A percentile compares a stretch with the other conserved stretches of the same genome.
phyloP scores from a whole-genome alignment of 2,888 invertebrate species.

The Rhingia rostrata region DNA sequence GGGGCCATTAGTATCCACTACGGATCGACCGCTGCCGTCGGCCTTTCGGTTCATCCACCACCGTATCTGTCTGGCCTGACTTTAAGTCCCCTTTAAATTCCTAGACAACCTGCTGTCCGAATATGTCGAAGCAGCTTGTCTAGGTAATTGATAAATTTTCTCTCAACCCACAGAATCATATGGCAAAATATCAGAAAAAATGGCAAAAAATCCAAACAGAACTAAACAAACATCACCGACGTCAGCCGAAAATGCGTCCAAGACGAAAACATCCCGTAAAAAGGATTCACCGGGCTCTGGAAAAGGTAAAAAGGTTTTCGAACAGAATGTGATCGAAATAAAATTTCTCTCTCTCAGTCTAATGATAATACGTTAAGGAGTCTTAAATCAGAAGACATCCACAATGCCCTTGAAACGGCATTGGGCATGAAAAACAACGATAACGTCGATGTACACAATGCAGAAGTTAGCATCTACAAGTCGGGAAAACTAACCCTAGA shows the following conservation, averaged over 20 bases:
- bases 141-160: background rate
- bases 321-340: background rate
- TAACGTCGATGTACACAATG: constrained; percentile 75
- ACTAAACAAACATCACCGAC: constrained; percentile 71
- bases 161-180: constrained; percentile 72
- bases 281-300: background rate
- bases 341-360: constrained; percentile 11
- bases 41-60: no score
- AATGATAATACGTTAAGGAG: constrained; percentile 37
- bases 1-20: no score
- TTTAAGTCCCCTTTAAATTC: no score
- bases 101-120: no score
- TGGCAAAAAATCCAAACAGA: constrained; percentile 77
- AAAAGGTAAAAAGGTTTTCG: constrained; percentile 17
- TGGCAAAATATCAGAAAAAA: constrained; percentile 75
- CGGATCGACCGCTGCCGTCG: no score
- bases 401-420: constrained; percentile 79
- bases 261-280: background rate
- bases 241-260: constrained; percentile 30
- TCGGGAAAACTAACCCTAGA: constrained; percentile 80
- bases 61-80: no score
- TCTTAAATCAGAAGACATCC: constrained; percentile 76
- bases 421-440: constrained; percentile 77
- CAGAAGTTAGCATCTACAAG: constrained; percentile 79
- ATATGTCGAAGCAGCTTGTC: no score